Evolutionary conservation across 2,113 vertebrate species (phyloP), one percentile per base, ranked within the genome.

Genomic region (Tinamus guttatus): DNA sequence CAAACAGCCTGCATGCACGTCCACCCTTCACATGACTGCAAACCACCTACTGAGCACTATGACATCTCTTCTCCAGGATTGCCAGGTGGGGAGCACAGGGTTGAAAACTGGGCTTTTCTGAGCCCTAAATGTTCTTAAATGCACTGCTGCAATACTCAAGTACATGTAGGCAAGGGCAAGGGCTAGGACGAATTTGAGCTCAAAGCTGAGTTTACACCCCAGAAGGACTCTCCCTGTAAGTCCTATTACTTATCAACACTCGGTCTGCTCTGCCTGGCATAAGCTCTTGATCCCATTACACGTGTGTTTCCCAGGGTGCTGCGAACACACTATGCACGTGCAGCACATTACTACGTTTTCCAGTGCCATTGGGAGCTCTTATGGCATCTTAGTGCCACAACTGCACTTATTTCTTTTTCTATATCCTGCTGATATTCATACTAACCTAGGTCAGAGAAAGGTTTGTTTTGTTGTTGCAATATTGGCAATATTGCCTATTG

Each of bases 261-360:
- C 27, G 20, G 49, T 54, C n/a, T 73, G 27, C 38, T 73, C 69
- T 36, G 18, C 27, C 69, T 73, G 49, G 20, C 27, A 34, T 73
- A 54, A 73, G 69, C 47, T 54, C 47, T 38, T 73, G 47, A 52
- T 71, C 34, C 34, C 27, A 16, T 71, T 71, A 71, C 45, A 8
- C 11, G 20, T 6, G 6, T 34, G 45, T 36, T 17, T 24, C n/a
- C n/a, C 47, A 51, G n/a, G 24, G 47, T 70, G 45, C 45, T 34
- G n/a, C 24, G 32, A 56, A 4, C 4, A 4, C 16, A 10, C 40
- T 13, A 2, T 3, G 21, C 45, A 7, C 36, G 14, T 12, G 21
- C 20, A 22, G 1, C 2, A 9, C 45, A 45, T 9, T 27, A 2
- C 0, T 4, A 6, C 1, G 11, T 28, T 63, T 40, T 51, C 34